These are phyloP conservation scores for Periphyllus acericola DNA, from an alignment of 2,888 invertebrate genomes.

Conservation along the genomic window DNA sequence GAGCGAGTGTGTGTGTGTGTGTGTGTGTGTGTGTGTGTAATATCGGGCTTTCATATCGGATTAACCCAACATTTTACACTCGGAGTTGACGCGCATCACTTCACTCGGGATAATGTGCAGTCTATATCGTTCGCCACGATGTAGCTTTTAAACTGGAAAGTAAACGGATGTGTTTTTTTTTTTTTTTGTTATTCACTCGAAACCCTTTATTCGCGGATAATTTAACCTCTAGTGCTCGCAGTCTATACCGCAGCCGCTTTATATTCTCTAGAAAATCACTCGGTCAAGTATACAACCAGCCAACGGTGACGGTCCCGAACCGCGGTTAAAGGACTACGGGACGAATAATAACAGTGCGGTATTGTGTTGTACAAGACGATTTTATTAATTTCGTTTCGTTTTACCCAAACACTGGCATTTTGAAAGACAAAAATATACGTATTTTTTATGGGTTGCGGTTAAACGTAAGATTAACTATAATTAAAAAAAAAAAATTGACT, in stretches of 20 bases:
- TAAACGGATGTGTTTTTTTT: too few relatives aligned
- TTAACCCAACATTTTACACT: not conserved
- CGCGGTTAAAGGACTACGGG: not conserved
- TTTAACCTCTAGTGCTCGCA: not conserved
- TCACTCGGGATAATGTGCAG: not conserved
- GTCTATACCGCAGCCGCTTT: not conserved
- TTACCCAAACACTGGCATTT: too few relatives aligned
- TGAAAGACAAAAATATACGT: too few relatives aligned
- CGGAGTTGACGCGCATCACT: not conserved
- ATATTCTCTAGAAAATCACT: not conserved
- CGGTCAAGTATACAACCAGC: not conserved
- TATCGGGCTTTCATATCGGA: not conserved
- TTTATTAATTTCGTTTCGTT: too few relatives aligned
- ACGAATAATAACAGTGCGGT: too few relatives aligned
- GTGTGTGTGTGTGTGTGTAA: not conserved
- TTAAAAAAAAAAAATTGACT: too few relatives aligned
- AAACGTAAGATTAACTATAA: too few relatives aligned
- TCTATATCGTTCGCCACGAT: too few relatives aligned
- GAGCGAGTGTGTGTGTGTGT: too few relatives aligned
- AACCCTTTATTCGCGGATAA: not conserved
- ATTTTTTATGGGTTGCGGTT: too few relatives aligned
- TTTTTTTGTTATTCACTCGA: not conserved
- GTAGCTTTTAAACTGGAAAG: too few relatives aligned
- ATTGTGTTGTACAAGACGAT: too few relatives aligned
- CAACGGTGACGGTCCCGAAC: not conserved